These are phyloP conservation scores for Lithodes maja DNA, from an alignment of 2,888 invertebrate species.

Conservation along the genomic window DNA sequence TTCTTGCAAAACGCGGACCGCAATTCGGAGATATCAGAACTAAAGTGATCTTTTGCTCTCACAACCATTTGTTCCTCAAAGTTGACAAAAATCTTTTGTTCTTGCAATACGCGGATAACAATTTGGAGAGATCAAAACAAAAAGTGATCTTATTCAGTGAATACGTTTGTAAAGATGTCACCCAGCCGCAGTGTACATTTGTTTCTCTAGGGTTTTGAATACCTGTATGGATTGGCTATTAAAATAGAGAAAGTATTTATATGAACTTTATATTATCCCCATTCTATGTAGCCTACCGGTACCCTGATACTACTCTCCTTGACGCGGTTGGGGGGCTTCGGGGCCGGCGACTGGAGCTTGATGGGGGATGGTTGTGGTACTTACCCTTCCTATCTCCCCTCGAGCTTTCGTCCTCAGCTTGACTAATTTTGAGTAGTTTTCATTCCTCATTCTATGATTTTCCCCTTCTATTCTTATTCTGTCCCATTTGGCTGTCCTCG, in stretches of 20 bases:
- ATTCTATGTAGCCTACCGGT: not conserved
- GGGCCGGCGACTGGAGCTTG: too few relatives aligned
- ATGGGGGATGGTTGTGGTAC: too few relatives aligned
- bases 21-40: too few relatives aligned
- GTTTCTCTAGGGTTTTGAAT: conserved; percentile 60
- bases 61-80: too few relatives aligned
- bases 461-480: too few relatives aligned
- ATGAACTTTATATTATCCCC: not conserved
- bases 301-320: not conserved
- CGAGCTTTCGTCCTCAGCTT: not conserved
- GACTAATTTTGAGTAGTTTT: not conserved
- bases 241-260: conserved; percentile 57
- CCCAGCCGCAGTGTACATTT: conserved; percentile 52
- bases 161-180: conserved; percentile 22
- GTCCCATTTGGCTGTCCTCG: too few relatives aligned
- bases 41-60: not conserved
- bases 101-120: too few relatives aligned
- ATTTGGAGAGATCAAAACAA: conserved; percentile 7
- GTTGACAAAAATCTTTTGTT: too few relatives aligned
- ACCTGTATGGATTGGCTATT: conserved; percentile 66
- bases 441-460: too few relatives aligned
- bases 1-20: too few relatives aligned
- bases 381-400: not conserved
- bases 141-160: not conserved
- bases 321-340: too few relatives aligned